A percentile compares a stretch with the other conserved stretches of the same genome.
Evolutionary conservation across 2,113 vertebrate species (phyloP).

Genomic region (Urocolius indicus): DNA sequence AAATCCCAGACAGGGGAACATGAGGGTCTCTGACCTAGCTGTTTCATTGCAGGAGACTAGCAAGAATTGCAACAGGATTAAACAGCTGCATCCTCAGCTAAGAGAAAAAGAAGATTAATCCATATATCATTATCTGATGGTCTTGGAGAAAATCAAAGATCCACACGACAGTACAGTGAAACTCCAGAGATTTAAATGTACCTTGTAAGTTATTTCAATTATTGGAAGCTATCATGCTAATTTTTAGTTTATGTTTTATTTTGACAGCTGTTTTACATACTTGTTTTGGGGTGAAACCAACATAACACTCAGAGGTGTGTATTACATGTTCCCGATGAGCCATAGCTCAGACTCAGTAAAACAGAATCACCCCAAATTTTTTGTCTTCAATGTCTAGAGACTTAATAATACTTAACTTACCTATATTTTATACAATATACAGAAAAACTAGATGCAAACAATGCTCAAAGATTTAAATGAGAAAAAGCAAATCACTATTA

Average conservation of each 20-base stretch:
- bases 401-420: not conserved
- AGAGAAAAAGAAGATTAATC: not conserved
- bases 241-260: not conserved
- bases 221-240: not conserved
- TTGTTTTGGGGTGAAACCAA: not conserved
- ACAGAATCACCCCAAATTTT: not conserved
- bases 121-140: not conserved
- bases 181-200: not conserved
- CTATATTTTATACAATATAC: not conserved
- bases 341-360: not conserved
- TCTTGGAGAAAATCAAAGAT: not conserved
- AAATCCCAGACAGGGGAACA: not conserved
- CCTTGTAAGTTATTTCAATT: not conserved
- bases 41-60: not conserved
- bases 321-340: not conserved
- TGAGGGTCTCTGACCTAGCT: not conserved
- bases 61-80: not conserved
- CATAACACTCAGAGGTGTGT: not conserved
- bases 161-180: not conserved
- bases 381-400: too few species aligned
- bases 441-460: not conserved
- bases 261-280: not conserved
- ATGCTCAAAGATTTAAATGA: not conserved
- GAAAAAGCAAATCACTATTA: not conserved
- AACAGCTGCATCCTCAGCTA: not conserved